Base-by-base conservation (phyloP, 2,113 vertebrate species). In the Sorex fumeus region DNA sequence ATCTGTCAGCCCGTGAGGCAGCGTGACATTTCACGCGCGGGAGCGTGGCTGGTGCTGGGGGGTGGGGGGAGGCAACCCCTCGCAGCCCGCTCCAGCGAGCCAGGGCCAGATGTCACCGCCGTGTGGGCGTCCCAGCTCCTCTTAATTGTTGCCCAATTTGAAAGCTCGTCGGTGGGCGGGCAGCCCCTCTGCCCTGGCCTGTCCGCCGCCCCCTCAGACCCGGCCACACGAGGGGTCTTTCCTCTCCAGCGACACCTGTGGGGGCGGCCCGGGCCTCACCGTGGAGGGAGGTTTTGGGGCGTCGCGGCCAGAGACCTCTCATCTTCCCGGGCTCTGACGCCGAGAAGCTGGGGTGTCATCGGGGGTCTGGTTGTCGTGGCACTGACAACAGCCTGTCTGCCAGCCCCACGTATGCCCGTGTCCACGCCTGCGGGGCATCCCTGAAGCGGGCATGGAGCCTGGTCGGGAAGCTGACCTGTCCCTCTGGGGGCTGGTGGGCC, bases 1-100 rank as follows among this genome's bases (percentile, higher is more conserved):
- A 83, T 92, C 91, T 95, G 62, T 95, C 93, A 94, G 66, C 50
- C 69, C 84, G 75, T 95, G 93, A 88, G 16, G 70, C 93, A 93
- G 96, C 77, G 66, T 91, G 93, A 34, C 78, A 90, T 71, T 91
- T 95, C 90, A 85, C 84, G 84, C 67, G 6, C 82, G 67, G 70
- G 90, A 71, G 67, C 78, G 95, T 91, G 87, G 76, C 34, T 91
- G 40, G 0, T 0, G 79, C 78, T 50, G 50, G 30, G 91, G 79
- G 57, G 77, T 57, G 27, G 89, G 60, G 57, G 96, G 93, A 94
- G 93, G 81, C 95, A 23, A 30, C 47, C 95, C 91, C 53, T 93
- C 84, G 50, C 70, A 28, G 86, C 92, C 83, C 70, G 70, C 43
- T 72, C 74, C 95, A 84, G 74, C 74, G 81, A 90, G 87, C 89